Evolutionary conservation across 2,888 invertebrate genomes (phyloP).

Genomic region (Xestia xanthographa): DNA sequence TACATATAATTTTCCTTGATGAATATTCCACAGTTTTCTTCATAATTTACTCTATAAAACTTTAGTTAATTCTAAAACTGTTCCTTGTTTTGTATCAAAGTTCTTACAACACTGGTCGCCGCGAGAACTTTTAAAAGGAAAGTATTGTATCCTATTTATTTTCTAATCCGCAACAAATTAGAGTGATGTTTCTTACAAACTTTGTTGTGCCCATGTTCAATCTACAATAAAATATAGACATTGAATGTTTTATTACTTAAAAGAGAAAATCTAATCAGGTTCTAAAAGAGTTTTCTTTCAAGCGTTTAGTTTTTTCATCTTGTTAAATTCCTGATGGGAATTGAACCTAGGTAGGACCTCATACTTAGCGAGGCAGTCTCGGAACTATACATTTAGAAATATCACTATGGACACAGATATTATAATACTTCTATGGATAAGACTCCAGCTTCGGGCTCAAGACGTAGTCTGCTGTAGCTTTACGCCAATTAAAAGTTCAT

Average conservation of each 20-base stretch:
- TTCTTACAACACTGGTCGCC: constrained; percentile 26
- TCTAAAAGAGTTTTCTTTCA: not conserved
- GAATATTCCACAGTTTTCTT: constrained; percentile 9
- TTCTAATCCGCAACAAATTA: constrained; percentile 79
- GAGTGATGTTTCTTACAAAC: constrained; percentile 76
- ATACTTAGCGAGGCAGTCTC: too few species aligned
- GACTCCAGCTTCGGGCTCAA: not conserved
- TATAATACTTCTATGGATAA: too few species aligned
- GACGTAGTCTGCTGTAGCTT: not conserved
- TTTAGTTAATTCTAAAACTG: constrained; percentile 35
- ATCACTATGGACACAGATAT: not conserved
- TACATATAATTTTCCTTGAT: not conserved
- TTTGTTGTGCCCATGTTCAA: constrained; percentile 64
- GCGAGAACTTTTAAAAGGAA: constrained; percentile 76
- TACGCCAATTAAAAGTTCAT: not conserved
- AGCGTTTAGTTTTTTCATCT: not conserved
- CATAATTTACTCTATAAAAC: constrained; percentile 16
- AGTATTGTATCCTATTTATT: constrained; percentile 83
- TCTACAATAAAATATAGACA: constrained; percentile 51
- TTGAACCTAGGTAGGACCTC: too few species aligned
- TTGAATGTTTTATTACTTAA: constrained; percentile 6
- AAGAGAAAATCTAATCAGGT: not conserved
- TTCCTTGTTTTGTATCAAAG: constrained; percentile 42
- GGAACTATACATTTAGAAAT: not conserved
- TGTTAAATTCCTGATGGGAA: too few species aligned